phyloP scores from a whole-genome alignment of 2,888 invertebrate genomes.

The Azorinus chamasolen region DNA sequence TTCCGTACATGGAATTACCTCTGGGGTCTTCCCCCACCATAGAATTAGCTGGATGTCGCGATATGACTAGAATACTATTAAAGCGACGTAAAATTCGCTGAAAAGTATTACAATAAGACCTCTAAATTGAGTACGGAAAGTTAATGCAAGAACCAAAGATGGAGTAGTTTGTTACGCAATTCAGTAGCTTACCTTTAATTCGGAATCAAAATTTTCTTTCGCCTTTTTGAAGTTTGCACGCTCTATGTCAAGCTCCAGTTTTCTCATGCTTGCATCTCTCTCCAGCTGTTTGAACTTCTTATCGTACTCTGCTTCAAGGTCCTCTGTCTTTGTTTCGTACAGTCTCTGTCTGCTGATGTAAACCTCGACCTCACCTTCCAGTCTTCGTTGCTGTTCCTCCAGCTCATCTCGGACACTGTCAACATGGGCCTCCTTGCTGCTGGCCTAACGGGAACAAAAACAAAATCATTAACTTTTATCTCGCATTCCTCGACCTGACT shows the following conservation, averaged over 20 bases:
- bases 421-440: constrained; percentile 70
- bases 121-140: no score
- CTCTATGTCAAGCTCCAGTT: constrained; percentile 65
- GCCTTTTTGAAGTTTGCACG: constrained; percentile 70
- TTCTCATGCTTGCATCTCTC: constrained; percentile 49
- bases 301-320: constrained; percentile 71
- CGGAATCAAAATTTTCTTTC: constrained; percentile 75
- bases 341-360: constrained; percentile 67
- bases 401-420: constrained; percentile 71
- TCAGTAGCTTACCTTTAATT: constrained; percentile 80
- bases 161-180: no score
- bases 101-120: no score
- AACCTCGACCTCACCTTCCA: constrained; percentile 71
- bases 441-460: constrained; percentile 20
- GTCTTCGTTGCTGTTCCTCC: constrained; percentile 73
- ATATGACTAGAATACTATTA: no score
- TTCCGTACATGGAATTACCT: no score
- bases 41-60: no score
- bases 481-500: no score
- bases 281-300: constrained; percentile 69
- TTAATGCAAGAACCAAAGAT: no score
- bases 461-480: no score
- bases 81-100: no score
- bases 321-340: constrained; percentile 75
- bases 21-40: no score